A percentile compares a stretch with the other conserved stretches of the same genome.
Conservation (phyloP, 2,113 vertebrate species). For the Atrichornis clamosus region DNA sequence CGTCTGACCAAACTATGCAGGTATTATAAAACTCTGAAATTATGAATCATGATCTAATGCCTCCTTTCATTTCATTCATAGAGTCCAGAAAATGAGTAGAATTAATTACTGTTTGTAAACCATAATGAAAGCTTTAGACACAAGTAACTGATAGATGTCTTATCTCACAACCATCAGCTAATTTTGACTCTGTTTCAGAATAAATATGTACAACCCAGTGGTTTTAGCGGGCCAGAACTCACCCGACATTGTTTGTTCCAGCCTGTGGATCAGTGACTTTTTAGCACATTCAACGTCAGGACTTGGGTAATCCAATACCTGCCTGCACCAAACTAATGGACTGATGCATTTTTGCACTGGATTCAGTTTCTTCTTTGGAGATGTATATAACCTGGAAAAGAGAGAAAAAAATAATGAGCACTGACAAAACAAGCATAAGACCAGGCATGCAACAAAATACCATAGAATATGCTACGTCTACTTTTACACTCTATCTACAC, state of each 20-base stretch:
- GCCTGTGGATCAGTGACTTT: conserved; percentile 92
- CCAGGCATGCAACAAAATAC: background rate
- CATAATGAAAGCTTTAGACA: background rate
- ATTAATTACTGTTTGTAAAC: background rate
- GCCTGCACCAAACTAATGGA: conserved; percentile 94
- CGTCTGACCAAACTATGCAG: background rate
- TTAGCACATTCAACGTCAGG: conserved; percentile 97
- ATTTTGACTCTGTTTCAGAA: background rate
- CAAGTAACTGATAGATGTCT: background rate
- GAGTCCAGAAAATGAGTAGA: background rate
- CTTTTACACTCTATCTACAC: background rate
- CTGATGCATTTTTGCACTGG: conserved; percentile 89
- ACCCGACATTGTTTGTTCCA: conserved; percentile 97
- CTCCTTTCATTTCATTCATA: background rate
- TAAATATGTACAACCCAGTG: background rate
- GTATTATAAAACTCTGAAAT: background rate
- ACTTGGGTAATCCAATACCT: conserved; percentile 93
- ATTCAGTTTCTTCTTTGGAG: conserved; percentile 87
- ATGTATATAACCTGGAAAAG: conserved; percentile 86
- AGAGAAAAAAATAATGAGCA: background rate
- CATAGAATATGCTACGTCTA: background rate
- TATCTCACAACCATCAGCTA: background rate
- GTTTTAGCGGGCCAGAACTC: conserved; percentile 34
- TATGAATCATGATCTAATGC: background rate
- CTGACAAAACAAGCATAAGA: background rate